phyloP scores from a whole-genome alignment of 2,113 vertebrate genomes.

The Equus przewalskii region DNA sequence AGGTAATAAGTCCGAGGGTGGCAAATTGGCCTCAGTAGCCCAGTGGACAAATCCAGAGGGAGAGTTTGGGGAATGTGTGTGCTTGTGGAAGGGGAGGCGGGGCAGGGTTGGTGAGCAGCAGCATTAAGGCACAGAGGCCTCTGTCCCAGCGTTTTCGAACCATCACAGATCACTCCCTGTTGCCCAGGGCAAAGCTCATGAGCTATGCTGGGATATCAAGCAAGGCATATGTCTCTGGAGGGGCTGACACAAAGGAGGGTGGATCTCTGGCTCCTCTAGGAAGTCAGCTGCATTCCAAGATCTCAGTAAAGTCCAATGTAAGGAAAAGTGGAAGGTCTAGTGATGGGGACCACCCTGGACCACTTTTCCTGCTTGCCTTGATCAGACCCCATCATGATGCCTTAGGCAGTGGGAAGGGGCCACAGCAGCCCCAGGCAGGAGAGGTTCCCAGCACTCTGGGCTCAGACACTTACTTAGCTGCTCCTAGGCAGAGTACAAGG shows the following conservation, averaged over 20 bases:
- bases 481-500: background rate
- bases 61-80: background rate
- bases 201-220: background rate
- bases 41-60: background rate
- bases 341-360: background rate
- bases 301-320: background rate
- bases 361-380: background rate
- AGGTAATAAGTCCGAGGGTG: background rate
- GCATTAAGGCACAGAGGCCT: background rate
- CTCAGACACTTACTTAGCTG: background rate
- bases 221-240: background rate
- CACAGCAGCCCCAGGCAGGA: background rate
- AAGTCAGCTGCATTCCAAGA: background rate
- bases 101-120: background rate
- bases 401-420: too few species aligned
- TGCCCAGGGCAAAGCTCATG: background rate
- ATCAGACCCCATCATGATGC: background rate
- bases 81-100: fast-evolving
- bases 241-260: background rate
- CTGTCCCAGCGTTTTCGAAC: background rate
- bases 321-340: background rate
- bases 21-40: background rate
- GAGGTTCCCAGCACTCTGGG: background rate
- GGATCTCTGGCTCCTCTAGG: background rate
- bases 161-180: background rate